Evolutionary conservation across 2,797 vertebrate genomes (phyloP).

Genomic region (Tamandua tetradactyla): DNA sequence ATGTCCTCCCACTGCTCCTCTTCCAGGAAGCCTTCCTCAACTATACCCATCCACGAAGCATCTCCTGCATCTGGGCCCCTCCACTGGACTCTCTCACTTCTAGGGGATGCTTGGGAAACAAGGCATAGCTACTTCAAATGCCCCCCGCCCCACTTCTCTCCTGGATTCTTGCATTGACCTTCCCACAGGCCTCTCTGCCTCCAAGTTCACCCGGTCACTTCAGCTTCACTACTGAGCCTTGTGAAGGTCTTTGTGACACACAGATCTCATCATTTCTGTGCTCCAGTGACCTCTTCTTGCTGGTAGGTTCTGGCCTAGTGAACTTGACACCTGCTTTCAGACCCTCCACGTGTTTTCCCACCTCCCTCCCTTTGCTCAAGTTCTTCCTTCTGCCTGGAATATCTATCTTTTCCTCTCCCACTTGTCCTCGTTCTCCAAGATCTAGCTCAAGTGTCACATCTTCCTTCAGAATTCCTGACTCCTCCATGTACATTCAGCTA

Average conservation of each 20-base stretch:
- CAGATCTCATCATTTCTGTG: neutral
- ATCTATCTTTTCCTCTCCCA: no score
- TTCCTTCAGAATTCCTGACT: neutral
- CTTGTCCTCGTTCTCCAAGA: neutral
- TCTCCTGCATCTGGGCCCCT: neutral
- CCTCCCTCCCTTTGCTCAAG: neutral
- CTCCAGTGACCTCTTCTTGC: neutral
- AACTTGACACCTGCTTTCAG: neutral
- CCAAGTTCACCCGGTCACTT: neutral
- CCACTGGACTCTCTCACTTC: neutral
- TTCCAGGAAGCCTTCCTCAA: neutral
- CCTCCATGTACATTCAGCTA: rapidly evolving
- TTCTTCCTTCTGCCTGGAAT: neutral
- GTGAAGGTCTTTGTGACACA: neutral
- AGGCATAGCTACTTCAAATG: neutral
- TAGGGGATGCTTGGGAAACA: neutral
- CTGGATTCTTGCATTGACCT: neutral
- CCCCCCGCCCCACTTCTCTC: neutral
- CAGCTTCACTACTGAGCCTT: neutral
- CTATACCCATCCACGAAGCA: neutral
- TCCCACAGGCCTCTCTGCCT: neutral
- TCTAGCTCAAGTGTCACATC: neutral
- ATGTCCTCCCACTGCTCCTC: neutral
- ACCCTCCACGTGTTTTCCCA: no score
- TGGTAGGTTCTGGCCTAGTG: rapidly evolving